Evolutionary conservation across 1,140 invertebrate species (phyloP).

Genomic region (Akabosia matsudoensis): DNA sequence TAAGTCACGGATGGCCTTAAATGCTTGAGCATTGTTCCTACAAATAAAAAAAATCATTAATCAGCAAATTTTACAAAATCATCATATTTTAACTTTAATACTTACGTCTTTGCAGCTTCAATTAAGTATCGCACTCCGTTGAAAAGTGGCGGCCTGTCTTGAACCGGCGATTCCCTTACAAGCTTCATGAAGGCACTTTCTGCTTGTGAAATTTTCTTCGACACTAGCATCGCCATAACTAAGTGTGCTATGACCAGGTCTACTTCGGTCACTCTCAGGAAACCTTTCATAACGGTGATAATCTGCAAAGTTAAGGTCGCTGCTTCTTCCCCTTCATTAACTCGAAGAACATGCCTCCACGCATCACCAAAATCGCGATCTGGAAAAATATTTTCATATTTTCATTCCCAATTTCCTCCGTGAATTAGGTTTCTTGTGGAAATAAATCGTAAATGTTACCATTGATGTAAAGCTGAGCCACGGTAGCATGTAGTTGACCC

Average conservation of each 20-base stretch:
- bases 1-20: constrained; percentile 36
- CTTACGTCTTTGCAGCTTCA: constrained; percentile 41
- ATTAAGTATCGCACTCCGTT: constrained; percentile 43
- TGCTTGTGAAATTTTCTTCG: constrained; percentile 32
- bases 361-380: constrained; percentile 41
- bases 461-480: constrained; percentile 33
- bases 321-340: constrained; percentile 37
- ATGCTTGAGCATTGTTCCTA: constrained; percentile 36
- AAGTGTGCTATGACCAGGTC: constrained; percentile 39
- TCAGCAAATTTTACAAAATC: background rate
- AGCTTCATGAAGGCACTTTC: constrained; percentile 35
- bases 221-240: constrained; percentile 34
- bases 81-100: background rate
- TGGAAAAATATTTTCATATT: constrained; percentile 14
- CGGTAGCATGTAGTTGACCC: constrained; percentile 28
- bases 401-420: no score
- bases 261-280: constrained; percentile 33
- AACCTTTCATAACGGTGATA: background rate
- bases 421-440: no score
- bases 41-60: background rate
- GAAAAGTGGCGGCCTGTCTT: constrained; percentile 36
- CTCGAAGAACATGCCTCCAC: constrained; percentile 40
- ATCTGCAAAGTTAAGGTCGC: constrained; percentile 27
- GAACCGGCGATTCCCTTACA: constrained; percentile 23
- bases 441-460: no score